A percentile compares a stretch with the other conserved stretches of the same genome.
These are phyloP conservation scores for Xestoiulus laeticollis DNA, from an alignment of 2,888 invertebrate genomes.

Conservation along the genomic window DNA sequence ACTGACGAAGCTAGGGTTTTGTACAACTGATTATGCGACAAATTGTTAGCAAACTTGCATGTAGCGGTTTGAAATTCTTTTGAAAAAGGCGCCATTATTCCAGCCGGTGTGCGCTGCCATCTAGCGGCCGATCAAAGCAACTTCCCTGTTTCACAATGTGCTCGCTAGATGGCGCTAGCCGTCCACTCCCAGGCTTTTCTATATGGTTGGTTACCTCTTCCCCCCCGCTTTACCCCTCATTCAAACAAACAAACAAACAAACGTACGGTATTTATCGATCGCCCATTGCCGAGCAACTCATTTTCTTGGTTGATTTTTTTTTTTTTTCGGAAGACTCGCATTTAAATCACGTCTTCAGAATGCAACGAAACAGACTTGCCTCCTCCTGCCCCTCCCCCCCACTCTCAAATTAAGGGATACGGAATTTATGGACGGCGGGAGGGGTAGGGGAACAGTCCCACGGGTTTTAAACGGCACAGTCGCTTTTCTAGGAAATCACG, in stretches of 20 bases:
- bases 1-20: too few species aligned
- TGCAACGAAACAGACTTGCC: background rate
- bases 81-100: background rate
- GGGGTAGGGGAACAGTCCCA: background rate
- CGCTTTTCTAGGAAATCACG: background rate
- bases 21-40: too few species aligned
- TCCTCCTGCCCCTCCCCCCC: background rate
- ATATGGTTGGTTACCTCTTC: background rate
- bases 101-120: background rate
- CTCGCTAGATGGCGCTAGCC: background rate
- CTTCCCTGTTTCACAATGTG: background rate
- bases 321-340: conserved; percentile 36
- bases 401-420: background rate
- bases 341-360: conserved; percentile 20
- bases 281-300: background rate
- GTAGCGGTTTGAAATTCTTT: background rate
- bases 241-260: background rate
- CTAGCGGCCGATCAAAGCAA: background rate
- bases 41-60: too few species aligned
- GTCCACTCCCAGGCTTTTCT: background rate
- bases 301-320: conserved; percentile 17
- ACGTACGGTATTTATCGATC: conserved; percentile 23
- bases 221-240: background rate
- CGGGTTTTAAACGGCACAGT: background rate
- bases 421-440: background rate